Percentiles rank a stretch among this genome's conserved stretches.
Conservation (phyloP, 2,113 vertebrate species). For the Taxidea taxus region DNA sequence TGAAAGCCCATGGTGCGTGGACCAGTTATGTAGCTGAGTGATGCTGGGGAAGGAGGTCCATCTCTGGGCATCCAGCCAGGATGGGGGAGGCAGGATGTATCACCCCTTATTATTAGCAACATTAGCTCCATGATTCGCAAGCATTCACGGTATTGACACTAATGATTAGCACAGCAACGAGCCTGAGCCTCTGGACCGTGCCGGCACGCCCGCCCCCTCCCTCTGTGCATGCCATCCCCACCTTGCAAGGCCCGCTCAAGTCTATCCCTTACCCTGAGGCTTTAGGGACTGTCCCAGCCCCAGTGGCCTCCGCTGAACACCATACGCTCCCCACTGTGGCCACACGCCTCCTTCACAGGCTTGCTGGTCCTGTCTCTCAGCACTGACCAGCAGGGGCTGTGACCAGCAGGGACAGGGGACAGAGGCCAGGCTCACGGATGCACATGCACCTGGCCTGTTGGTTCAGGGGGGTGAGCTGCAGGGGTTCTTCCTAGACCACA, state of each 20-base stretch:
- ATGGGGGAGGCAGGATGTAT: not conserved
- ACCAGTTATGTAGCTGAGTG: not conserved
- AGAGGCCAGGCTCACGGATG: not conserved
- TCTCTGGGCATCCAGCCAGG: not conserved
- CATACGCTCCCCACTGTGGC: rapidly evolving
- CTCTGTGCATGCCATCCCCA: rapidly evolving
- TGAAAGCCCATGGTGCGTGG: rapidly evolving
- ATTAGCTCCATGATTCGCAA: not conserved
- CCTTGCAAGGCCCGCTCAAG: rapidly evolving
- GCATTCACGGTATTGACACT: not conserved
- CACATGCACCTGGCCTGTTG: not conserved
- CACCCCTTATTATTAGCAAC: not conserved
- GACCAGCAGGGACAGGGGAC: too few species aligned
- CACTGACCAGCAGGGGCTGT: not conserved
- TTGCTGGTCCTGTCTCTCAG: not conserved
- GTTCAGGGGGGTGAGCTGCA: rapidly evolving
- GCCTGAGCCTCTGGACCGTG: not conserved
- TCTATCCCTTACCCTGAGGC: not conserved
- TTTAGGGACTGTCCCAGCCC: not conserved
- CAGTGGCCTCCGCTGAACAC: not conserved
- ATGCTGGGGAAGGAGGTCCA: not conserved
- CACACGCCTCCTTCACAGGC: not conserved
- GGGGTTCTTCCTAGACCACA: rapidly evolving
- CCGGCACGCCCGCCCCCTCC: rapidly evolving
- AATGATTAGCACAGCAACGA: not conserved